Percentiles rank a stretch among this genome's conserved stretches.
phyloP scores from a whole-genome alignment of 2,797 vertebrate genomes.

The Phylloscopus collybita region DNA sequence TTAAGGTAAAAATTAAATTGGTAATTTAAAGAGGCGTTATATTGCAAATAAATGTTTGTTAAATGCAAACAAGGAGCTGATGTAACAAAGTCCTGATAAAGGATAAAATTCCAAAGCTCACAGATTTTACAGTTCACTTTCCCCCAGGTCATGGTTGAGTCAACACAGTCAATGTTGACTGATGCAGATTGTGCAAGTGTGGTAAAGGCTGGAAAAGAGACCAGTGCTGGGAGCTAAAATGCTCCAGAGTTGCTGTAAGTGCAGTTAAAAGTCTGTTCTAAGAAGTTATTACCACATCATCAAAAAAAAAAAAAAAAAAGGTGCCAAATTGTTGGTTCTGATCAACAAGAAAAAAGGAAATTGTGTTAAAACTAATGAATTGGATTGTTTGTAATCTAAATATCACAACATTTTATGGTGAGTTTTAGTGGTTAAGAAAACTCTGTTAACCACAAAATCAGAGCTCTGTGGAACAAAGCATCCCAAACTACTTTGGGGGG shows the following conservation, averaged over 20 bases:
- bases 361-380: background rate
- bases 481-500: background rate
- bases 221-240: background rate
- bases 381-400: background rate
- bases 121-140: background rate
- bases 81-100: background rate
- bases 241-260: background rate
- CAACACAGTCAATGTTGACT: background rate
- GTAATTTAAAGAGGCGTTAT: background rate
- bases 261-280: background rate
- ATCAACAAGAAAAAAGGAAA: background rate
- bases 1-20: background rate
- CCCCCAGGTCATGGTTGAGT: background rate
- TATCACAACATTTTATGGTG: background rate
- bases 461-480: background rate
- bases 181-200: background rate
- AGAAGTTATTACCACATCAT: background rate
- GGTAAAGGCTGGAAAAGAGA: background rate
- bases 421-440: background rate
- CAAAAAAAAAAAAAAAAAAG: background rate
- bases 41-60: background rate
- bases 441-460: background rate
- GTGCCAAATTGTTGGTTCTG: background rate
- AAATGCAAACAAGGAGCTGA: background rate
- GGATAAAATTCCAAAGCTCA: background rate